Conservation (phyloP, 2,888 invertebrate genomes). For the Plutella xylostella region DNA sequence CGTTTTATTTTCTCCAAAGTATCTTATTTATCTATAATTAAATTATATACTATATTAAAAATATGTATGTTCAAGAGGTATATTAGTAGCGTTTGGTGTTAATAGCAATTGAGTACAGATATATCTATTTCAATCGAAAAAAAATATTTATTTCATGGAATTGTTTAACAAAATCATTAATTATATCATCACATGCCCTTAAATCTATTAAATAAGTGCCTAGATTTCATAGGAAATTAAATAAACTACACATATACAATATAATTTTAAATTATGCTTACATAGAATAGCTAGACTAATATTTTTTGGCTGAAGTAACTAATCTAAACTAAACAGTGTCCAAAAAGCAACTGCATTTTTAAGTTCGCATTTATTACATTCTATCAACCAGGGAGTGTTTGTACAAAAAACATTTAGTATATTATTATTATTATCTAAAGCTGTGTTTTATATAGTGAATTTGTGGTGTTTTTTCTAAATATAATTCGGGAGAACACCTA, state of each 20-base stretch:
- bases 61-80: too few species aligned
- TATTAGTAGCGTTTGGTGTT: background rate
- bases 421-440: background rate
- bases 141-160: constrained; percentile 48
- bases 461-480: background rate
- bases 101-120: too few species aligned
- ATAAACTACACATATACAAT: constrained; percentile 36
- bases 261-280: constrained; percentile 23
- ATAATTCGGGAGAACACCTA: constrained; percentile 10
- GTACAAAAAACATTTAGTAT: background rate
- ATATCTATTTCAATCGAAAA: constrained; percentile 7
- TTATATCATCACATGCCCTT: constrained; percentile 32
- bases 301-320: constrained; percentile 9
- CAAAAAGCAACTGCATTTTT: background rate
- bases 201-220: constrained; percentile 36
- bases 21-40: too few species aligned
- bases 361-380: background rate
- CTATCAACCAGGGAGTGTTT: background rate
- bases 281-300: constrained; percentile 15
- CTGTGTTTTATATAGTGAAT: background rate
- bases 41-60: too few species aligned
- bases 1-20: background rate
- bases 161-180: constrained; percentile 32
- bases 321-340: background rate
- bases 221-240: constrained; percentile 42